Conservation (phyloP, 2,888 invertebrate genomes). For the Apeira syringaria region DNA sequence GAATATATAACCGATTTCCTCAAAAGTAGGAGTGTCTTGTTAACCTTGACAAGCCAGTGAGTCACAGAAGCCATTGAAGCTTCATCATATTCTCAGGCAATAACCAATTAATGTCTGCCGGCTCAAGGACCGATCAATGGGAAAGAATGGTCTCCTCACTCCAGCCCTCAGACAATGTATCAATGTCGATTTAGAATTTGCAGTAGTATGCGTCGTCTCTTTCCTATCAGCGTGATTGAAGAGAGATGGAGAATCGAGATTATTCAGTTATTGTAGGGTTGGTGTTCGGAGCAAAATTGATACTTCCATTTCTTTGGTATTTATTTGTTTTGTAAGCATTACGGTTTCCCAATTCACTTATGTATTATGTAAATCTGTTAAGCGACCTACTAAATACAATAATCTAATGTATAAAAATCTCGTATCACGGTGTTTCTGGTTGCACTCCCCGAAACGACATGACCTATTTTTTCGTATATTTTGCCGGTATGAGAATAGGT, state of each 20-base stretch:
- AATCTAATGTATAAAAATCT: too few relatives aligned
- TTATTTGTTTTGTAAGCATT: too few relatives aligned
- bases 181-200: conserved; percentile 34
- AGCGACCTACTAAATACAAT: too few relatives aligned
- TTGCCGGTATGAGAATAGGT: too few relatives aligned
- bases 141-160: conserved; percentile 24
- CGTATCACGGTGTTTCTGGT: too few relatives aligned
- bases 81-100: not conserved
- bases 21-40: too few relatives aligned
- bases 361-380: too few relatives aligned
- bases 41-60: conserved; percentile 21
- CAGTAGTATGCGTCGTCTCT: conserved; percentile 16
- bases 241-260: conserved; percentile 21
- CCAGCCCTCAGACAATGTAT: conserved; percentile 26
- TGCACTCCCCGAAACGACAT: too few relatives aligned
- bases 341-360: too few relatives aligned
- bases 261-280: conserved; percentile 21
- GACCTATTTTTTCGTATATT: too few relatives aligned
- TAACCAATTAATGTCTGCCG: conserved; percentile 12
- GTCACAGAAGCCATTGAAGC: conserved; percentile 23
- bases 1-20: not conserved
- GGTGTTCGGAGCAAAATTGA: too few relatives aligned
- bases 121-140: conserved; percentile 32
- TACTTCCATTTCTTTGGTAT: too few relatives aligned
- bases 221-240: conserved; percentile 23